phyloP scores from a whole-genome alignment of 2,797 vertebrate genomes.

The Xerus rutilus region DNA sequence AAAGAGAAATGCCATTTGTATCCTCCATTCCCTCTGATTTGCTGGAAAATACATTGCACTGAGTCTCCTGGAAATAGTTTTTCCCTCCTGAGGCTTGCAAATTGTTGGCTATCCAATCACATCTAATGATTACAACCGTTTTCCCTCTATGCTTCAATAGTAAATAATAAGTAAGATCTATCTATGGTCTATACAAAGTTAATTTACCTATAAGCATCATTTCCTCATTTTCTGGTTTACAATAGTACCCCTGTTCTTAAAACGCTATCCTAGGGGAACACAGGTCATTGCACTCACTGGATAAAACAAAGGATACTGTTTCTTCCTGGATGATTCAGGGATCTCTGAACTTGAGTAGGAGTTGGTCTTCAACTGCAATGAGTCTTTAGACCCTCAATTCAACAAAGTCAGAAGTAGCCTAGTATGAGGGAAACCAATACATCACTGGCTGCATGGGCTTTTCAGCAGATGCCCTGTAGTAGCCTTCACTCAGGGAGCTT shows the following conservation, averaged over 20 bases:
- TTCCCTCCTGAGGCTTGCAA: background rate
- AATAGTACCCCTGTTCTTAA: background rate
- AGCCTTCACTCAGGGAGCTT: background rate
- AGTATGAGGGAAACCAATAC: background rate
- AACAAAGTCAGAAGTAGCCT: background rate
- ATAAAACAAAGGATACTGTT: background rate
- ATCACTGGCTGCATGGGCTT: background rate
- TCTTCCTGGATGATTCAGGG: background rate
- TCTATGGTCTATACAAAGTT: too few species aligned
- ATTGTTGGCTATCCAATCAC: background rate
- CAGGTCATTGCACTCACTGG: background rate
- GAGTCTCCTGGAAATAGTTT: background rate
- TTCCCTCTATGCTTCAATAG: background rate
- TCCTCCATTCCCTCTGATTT: background rate
- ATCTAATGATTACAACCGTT: background rate
- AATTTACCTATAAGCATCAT: background rate
- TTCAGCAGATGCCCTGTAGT: background rate
- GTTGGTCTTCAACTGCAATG: background rate
- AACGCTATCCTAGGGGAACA: background rate
- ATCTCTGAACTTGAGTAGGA: background rate
- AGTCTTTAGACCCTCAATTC: background rate
- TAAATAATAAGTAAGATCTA: background rate
- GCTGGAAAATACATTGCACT: background rate
- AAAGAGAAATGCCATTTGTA: background rate
- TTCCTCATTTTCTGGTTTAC: background rate